Evolutionary conservation across 2,113 vertebrate genomes (phyloP).

Genomic region (Athene cunicularia): DNA sequence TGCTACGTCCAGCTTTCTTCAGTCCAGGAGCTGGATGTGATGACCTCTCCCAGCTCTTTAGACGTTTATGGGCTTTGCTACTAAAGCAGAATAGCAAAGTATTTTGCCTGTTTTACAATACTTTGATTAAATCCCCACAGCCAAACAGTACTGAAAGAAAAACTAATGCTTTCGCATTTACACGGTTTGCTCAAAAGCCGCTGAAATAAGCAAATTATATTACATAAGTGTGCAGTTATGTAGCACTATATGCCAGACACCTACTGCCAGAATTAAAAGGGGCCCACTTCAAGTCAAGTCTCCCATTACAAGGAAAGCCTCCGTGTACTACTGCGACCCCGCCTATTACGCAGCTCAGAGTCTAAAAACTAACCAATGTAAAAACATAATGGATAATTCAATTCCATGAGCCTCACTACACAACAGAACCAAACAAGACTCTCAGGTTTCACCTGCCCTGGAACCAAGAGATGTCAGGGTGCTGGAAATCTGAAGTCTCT

Average conservation of each 20-base stretch:
- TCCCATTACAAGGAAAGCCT: conserved; percentile 57
- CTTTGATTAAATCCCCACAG: neutral
- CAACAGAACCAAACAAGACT: accelerated
- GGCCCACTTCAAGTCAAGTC: conserved; percentile 62
- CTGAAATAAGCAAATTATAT: conserved; percentile 21
- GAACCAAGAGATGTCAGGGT: neutral
- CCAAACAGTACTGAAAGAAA: conserved; percentile 20
- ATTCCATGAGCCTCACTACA: accelerated
- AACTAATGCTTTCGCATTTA: conserved; percentile 9
- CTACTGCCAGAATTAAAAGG: conserved; percentile 57
- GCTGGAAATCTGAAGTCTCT: neutral
- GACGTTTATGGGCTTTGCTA: neutral
- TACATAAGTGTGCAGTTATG: conserved; percentile 57
- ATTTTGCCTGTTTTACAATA: conserved; percentile 18
- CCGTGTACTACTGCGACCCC: neutral
- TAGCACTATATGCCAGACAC: neutral
- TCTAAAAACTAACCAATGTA: neutral
- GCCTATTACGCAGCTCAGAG: neutral
- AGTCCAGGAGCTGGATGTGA: neutral
- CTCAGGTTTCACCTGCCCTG: neutral
- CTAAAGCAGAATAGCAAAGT: neutral
- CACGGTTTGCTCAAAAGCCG: conserved; percentile 48
- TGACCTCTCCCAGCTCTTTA: neutral
- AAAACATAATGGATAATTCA: neutral
- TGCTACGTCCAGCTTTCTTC: neutral